Base-by-base conservation (phyloP, 2,797 vertebrate genomes). In the Tragopan temminckii region DNA sequence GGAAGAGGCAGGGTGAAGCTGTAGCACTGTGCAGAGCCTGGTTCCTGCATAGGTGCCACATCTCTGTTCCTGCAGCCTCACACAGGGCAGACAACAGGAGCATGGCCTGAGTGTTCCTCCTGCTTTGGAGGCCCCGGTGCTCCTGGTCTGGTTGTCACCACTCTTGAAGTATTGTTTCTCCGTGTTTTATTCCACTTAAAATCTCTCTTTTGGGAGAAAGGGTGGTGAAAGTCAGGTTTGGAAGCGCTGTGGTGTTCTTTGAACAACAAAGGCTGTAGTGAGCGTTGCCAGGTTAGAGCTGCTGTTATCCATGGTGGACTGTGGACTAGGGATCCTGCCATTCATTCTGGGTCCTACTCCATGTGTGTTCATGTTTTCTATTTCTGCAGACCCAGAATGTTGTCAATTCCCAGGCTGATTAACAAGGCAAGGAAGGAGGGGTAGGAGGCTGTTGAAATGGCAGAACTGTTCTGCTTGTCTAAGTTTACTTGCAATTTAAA, bases 221-320 rank as follows among this genome's bases (percentile, higher is more conserved):
- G 31, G 31, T 55, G 38, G 18, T 57, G 23, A 27, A 71, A 57
- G 31, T 43, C 43, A 24, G 18, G 13, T 43, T 42, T 58, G 29
- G 17, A 31, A 53, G 61, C 24, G 63, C 15, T 52, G 18, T 31
- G 18, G 38, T 19, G 38, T 42, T n/a, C 24, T 33, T 53, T 20
- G 38, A 8, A 27, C 8, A 12, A 27, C 14, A 35, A 53, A 12
- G 40, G 24, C n/a, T 55, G 38, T 43, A 40, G 20, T 33, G 38
- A 23, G 36, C 9, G 86, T 69, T 82, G 21, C 5, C 15, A n/a
- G 13, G 10, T 2, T 62, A 17, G 16, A 42, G 46, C 20, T 7
- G 6, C 14, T 55, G 19, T 3, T 84, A 15, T 16, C 29, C 4
- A 4, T 3, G 2, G 58, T 6, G 67, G 11, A 8, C 9, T 2